phyloP scores from a whole-genome alignment of 2,888 invertebrate species.

The Agelastica alni region DNA sequence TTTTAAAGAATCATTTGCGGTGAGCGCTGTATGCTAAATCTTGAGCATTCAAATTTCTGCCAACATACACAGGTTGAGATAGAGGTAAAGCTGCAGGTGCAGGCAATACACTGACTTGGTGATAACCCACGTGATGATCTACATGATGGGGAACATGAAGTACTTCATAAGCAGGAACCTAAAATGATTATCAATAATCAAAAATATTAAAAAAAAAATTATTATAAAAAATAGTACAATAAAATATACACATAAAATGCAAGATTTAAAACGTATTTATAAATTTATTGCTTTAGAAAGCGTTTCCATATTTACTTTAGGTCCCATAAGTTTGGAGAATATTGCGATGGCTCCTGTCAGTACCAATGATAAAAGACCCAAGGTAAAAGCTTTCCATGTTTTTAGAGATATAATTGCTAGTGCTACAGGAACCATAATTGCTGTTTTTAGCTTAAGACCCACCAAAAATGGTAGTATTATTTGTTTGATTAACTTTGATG shows the following conservation, averaged over 20 bases:
- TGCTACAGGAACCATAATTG: conserved; percentile 79
- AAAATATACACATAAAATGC: too few relatives aligned
- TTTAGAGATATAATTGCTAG: conserved; percentile 82
- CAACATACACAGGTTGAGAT: conserved; percentile 26
- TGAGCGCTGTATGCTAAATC: conserved; percentile 25
- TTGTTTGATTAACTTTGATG: conserved; percentile 72
- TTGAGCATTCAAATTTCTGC: conserved; percentile 21
- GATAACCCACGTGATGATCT: conserved; percentile 59
- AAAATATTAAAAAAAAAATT: not conserved
- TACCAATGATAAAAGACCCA: conserved; percentile 82
- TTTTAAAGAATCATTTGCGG: not conserved
- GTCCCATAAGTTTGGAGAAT: conserved; percentile 80
- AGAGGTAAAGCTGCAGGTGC: conserved; percentile 20
- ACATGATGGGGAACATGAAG: conserved; percentile 76
- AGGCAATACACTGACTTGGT: conserved; percentile 24
- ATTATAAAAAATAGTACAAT: too few relatives aligned
- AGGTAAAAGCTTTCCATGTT: conserved; percentile 87
- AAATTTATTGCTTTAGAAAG: not conserved
- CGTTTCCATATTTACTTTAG: conserved; percentile 61
- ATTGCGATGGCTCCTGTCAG: conserved; percentile 84
- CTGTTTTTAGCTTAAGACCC: conserved; percentile 84
- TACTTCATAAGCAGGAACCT: conserved; percentile 82
- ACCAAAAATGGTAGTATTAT: conserved; percentile 83
- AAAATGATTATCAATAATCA: conserved; percentile 15
- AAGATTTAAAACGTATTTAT: not conserved